Evolutionary conservation across 2,113 vertebrate genomes (phyloP).

Genomic region (Parus major): DNA sequence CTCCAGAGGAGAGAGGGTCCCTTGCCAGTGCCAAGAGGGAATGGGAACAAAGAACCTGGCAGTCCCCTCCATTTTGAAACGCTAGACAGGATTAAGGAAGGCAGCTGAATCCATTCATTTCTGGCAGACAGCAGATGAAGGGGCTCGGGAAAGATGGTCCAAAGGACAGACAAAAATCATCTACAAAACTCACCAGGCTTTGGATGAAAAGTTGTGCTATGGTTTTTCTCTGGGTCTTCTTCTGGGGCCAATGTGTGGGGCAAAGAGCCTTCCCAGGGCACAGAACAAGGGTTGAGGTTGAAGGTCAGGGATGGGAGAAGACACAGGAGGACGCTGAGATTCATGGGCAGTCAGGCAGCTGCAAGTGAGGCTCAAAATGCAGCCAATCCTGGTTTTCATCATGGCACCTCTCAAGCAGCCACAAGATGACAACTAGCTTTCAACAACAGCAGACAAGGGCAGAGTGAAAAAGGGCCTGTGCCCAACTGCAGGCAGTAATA

Average conservation of each 20-base stretch:
- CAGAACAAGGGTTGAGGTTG: not conserved
- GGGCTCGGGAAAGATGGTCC: not conserved
- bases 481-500: not conserved
- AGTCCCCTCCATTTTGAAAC: conserved; percentile 59
- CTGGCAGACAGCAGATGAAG: not conserved
- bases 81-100: conserved; percentile 51
- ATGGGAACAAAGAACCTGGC: conserved; percentile 65
- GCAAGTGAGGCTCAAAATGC: not conserved
- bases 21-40: conserved; percentile 52
- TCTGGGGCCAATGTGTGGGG: not conserved
- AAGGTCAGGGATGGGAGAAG: not conserved
- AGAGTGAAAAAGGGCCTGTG: not conserved
- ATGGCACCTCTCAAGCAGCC: not conserved
- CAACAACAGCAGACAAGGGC: not conserved
- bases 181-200: not conserved
- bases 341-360: not conserved
- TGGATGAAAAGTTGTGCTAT: not conserved
- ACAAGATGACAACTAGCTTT: not conserved
- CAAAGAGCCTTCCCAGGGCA: not conserved
- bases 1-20: conserved; percentile 51
- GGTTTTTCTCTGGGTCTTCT: not conserved
- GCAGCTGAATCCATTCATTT: conserved; percentile 53
- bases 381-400: not conserved
- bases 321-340: not conserved
- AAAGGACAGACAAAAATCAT: not conserved